phyloP scores from a whole-genome alignment of 2,113 vertebrate genomes.

The Sardina pilchardus region DNA sequence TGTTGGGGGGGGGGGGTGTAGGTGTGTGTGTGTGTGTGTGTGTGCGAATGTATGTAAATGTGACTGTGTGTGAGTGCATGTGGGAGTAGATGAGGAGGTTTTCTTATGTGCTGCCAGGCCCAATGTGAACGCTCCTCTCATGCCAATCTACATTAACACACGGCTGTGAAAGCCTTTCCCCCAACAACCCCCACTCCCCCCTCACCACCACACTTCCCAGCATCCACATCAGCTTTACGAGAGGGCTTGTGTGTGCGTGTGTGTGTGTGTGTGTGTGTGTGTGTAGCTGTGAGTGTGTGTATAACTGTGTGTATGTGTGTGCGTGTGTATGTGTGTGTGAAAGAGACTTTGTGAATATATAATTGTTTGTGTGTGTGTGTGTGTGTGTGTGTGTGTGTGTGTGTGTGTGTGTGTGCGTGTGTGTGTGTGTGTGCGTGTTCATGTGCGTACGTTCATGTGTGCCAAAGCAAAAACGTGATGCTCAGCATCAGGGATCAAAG shows the following conservation, averaged over 20 bases:
- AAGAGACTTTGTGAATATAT: too few relatives aligned
- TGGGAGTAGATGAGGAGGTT: neutral
- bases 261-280: too few relatives aligned
- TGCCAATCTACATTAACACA: neutral
- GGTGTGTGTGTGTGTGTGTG: conserved; percentile 1
- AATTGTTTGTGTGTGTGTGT: neutral
- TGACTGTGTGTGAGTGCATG: neutral
- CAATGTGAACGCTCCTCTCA: too few relatives aligned
- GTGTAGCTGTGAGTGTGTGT: neutral
- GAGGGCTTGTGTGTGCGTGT: too few relatives aligned
- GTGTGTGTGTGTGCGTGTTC: too few relatives aligned
- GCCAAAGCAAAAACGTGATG: neutral
- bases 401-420: neutral
- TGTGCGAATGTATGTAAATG: neutral
- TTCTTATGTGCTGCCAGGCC: neutral
- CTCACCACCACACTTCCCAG: neutral
- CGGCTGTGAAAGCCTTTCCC: neutral
- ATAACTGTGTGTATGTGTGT: neutral
- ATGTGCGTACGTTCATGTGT: neutral
- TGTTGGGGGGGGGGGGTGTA: neutral
- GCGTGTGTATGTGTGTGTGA: neutral
- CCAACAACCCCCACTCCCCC: neutral
- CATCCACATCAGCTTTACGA: too few relatives aligned
- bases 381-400: neutral
- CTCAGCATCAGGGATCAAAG: neutral